Evolutionary conservation across 1,140 invertebrate species (phyloP).

Genomic region (Sycophila sp.): DNA sequence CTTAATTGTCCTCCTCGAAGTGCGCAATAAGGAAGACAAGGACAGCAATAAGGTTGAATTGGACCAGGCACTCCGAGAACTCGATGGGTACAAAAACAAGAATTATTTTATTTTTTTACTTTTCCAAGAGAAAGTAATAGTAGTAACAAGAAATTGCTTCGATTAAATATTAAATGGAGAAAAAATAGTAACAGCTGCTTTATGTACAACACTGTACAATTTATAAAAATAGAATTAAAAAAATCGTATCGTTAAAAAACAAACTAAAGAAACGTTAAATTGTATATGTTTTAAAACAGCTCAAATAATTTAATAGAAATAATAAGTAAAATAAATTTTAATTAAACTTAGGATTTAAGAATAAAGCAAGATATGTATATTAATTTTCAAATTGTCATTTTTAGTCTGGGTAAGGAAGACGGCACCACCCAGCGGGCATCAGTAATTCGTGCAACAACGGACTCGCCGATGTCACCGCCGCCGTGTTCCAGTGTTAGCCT

Average conservation of each 20-base stretch:
- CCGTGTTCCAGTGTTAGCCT: slow-evolving; percentile 53
- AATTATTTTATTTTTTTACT: neutral
- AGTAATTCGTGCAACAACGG: slow-evolving; percentile 81
- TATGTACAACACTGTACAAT: too few species aligned
- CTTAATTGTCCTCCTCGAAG: slow-evolving; percentile 87
- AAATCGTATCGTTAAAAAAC: too few species aligned
- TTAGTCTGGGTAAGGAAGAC: slow-evolving; percentile 61
- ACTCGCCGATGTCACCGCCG: slow-evolving; percentile 84
- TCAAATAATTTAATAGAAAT: too few species aligned
- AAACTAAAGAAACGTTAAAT: too few species aligned
- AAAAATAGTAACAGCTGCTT: too few species aligned
- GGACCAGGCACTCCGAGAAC: slow-evolving; percentile 70
- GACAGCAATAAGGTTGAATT: slow-evolving; percentile 71
- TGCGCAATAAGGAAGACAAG: slow-evolving; percentile 72
- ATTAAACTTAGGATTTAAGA: neutral
- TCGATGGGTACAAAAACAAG: slow-evolving; percentile 69
- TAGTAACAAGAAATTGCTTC: neutral
- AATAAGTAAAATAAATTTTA: too few species aligned
- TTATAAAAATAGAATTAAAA: too few species aligned
- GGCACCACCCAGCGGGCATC: slow-evolving; percentile 70
- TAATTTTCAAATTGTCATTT: slow-evolving; percentile 4
- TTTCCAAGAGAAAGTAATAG: neutral
- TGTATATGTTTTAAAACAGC: too few species aligned
- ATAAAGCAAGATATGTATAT: too few species aligned
- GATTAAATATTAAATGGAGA: too few species aligned